A percentile compares a stretch with the other conserved stretches of the same genome.
Conservation (phyloP, 2,888 invertebrate genomes). For the Lasioglossum marginatum region DNA sequence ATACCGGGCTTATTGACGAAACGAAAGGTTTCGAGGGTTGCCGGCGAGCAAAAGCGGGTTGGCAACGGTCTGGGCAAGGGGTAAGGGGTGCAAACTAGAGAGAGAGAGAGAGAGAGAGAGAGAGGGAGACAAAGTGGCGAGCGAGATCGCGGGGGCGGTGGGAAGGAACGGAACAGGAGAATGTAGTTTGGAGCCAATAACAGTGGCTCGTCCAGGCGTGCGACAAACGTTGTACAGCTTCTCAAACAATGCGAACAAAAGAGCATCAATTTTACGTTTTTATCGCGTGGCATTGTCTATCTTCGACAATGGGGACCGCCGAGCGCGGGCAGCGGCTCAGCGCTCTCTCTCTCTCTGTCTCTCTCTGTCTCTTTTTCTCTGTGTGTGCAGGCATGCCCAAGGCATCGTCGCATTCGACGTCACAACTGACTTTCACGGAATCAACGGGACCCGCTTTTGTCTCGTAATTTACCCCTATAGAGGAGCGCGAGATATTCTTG, state of each 20-base stretch:
- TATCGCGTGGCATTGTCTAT: conserved; percentile 83
- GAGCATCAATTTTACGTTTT: conserved; percentile 84
- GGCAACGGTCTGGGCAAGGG: conserved; percentile 40
- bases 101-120: background rate
- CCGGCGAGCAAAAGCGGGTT: conserved; percentile 49
- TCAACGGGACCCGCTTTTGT: conserved; percentile 59
- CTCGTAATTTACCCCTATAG: conserved; percentile 38
- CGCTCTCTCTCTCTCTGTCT: background rate
- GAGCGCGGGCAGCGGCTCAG: conserved; percentile 44
- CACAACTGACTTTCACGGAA: conserved; percentile 61
- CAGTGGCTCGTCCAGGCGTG: conserved; percentile 80
- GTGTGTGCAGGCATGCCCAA: conserved; percentile 39
- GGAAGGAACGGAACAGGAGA: conserved; percentile 62
- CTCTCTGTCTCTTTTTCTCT: background rate
- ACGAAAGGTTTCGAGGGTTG: conserved; percentile 61
- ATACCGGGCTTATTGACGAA: conserved; percentile 76
- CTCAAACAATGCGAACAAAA: conserved; percentile 83
- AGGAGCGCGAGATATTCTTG: conserved; percentile 34
- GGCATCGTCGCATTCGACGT: conserved; percentile 53
- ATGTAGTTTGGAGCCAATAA: conserved; percentile 78
- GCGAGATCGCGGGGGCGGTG: conserved; percentile 20
- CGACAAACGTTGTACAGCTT: conserved; percentile 81
- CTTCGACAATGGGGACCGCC: conserved; percentile 79
- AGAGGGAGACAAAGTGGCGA: conserved; percentile 6
- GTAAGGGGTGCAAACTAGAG: conserved; percentile 31